Base-by-base conservation (phyloP, 53 echinoderm and acorn worm species). In the Zoroaster sp. region DNA sequence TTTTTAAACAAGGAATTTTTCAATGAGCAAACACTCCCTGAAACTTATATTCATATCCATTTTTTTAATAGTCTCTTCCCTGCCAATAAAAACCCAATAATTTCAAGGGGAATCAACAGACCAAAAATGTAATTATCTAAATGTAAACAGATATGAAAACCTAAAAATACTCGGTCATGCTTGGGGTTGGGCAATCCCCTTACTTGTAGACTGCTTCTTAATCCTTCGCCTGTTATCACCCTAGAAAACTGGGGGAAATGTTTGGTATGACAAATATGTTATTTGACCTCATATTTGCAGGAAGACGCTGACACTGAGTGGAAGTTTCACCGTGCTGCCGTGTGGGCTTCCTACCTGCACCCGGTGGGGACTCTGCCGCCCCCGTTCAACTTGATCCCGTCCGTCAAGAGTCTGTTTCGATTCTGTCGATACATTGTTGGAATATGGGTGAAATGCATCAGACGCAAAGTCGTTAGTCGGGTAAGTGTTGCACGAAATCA, bases 361-460 rank as follows among this genome's bases (percentile, higher is more conserved):
- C 85, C 85, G 0, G 80, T 68, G 8, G 89, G 79, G 31, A 89
- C 89, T 18, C 38, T 89, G 1, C 89, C 89, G 8, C 78, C 80
- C 2, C 89, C 89, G 14, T 89, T 79, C 71, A 89, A 89, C 53
- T 39, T 89, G 14, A 39, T 89, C 69, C 89, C 89, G 8, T 49
- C 78, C 25, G 44, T 80, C 5, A 89, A 89, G 72, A 53, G 71
- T 23, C 23, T 89, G 1, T 89, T 69, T 78, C 85, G 72, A 9
- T 70, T 71, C 21, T 35, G 45, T 28, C 70, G 46, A 15, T 20
- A 9, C 15, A 0, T 49, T 34, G 18, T 85, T 15, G 85, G 85
- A 13, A 39, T 70, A n/a, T 85, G 70, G 70, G 47, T 85, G 34
- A 13, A 42, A 34, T 70, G 70, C 47, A 70, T 18, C 35, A 68